Conservation (phyloP, 2,113 vertebrate species). For the Neofelis nebulosa region DNA sequence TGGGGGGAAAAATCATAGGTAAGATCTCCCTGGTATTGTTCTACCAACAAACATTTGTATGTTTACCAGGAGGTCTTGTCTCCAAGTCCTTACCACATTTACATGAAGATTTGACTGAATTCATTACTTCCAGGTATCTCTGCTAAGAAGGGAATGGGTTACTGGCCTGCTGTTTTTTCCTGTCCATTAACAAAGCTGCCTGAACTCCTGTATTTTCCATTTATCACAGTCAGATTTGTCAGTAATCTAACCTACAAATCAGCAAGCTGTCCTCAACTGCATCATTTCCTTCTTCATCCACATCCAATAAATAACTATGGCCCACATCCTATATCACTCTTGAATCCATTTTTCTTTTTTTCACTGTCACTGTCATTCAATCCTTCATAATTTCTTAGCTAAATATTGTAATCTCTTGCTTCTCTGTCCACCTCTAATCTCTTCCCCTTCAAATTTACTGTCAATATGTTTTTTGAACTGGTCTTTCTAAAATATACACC, state of each 20-base stretch:
- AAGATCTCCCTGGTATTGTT: background rate
- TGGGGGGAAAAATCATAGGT: background rate
- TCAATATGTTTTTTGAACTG: background rate
- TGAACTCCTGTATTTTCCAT: background rate
- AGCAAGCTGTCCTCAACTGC: background rate
- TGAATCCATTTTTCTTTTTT: background rate
- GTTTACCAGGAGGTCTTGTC: background rate
- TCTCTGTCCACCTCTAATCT: background rate
- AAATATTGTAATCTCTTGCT: background rate
- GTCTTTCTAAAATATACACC: background rate
- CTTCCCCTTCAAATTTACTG: background rate
- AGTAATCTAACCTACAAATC: slow-evolving; percentile 6
- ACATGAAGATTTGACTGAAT: background rate
- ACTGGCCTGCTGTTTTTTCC: background rate
- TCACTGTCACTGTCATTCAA: background rate
- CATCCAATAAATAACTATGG: background rate
- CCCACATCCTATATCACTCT: background rate
- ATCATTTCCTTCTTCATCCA: background rate
- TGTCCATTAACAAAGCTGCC: background rate
- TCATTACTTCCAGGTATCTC: background rate
- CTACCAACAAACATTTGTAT: background rate
- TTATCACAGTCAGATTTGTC: background rate
- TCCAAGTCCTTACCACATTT: background rate
- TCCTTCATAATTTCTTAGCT: background rate
- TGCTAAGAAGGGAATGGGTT: background rate